Conservation (phyloP, 2,113 vertebrate species). For the Condylura cristata region DNA sequence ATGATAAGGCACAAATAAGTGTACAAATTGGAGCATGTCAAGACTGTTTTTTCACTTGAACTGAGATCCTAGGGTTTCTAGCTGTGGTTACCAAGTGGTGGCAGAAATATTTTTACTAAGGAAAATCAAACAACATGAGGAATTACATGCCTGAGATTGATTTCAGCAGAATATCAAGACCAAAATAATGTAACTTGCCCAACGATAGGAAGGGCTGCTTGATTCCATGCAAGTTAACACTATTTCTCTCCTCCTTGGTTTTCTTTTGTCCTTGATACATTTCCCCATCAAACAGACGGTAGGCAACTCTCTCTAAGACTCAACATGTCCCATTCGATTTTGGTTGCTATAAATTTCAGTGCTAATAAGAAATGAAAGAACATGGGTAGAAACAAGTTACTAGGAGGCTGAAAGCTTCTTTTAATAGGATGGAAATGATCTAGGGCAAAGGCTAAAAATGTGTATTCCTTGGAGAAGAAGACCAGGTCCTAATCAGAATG, state of each 20-base stretch:
- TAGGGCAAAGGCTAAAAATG: neutral
- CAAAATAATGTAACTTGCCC: neutral
- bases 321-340: neutral
- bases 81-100: neutral
- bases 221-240: neutral
- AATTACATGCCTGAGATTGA: neutral
- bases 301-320: neutral
- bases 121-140: neutral
- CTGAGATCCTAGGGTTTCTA: neutral
- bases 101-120: neutral
- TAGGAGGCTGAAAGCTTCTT: neutral
- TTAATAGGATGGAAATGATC: neutral
- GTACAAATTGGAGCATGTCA: neutral
- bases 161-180: neutral
- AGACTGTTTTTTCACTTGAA: neutral
- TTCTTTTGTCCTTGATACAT: neutral
- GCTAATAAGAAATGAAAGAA: neutral
- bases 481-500: neutral
- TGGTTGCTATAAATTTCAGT: neutral
- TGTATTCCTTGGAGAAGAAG: neutral
- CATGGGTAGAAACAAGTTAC: neutral
- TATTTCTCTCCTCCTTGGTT: no score
- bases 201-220: neutral
- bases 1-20: slow-evolving; percentile 25
- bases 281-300: neutral